phyloP scores from a whole-genome alignment of 2,888 invertebrate species.

The Mesochorus sp. region DNA sequence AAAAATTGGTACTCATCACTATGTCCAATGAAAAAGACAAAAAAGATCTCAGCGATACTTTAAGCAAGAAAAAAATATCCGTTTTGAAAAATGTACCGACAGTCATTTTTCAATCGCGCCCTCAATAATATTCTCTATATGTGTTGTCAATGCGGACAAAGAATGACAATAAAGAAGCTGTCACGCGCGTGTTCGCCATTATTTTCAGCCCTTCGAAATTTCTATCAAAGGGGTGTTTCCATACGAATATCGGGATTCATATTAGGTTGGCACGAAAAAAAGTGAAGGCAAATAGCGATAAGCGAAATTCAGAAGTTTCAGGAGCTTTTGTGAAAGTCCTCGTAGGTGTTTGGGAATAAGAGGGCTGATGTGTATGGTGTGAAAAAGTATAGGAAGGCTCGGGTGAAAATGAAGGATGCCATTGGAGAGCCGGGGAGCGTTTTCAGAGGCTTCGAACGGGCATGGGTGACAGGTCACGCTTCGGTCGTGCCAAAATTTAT shows the following conservation, averaged over 20 bases:
- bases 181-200: neutral
- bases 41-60: no score
- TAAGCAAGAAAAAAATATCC: no score
- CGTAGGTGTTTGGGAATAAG: neutral
- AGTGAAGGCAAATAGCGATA: conserved; percentile 9
- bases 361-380: neutral
- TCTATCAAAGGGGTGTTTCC: neutral
- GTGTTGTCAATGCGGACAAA: neutral
- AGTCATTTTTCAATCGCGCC: no score
- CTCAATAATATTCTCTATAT: neutral
- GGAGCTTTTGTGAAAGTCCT: neutral
- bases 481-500: conserved; percentile 74
- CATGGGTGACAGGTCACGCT: conserved; percentile 71
- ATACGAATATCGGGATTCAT: neutral
- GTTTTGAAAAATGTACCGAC: no score
- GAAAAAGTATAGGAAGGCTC: conserved; percentile 29
- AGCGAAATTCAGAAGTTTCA: conserved; percentile 41
- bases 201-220: neutral
- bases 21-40: no score
- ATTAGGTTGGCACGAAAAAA: conserved; percentile 1
- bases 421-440: conserved; percentile 65
- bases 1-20: no score
- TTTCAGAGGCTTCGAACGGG: conserved; percentile 62
- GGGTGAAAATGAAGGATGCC: conserved; percentile 72
- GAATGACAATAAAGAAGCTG: neutral